Evolutionary conservation across 2,797 vertebrate species (phyloP).

Genomic region (Bradypodion pumilum): DNA sequence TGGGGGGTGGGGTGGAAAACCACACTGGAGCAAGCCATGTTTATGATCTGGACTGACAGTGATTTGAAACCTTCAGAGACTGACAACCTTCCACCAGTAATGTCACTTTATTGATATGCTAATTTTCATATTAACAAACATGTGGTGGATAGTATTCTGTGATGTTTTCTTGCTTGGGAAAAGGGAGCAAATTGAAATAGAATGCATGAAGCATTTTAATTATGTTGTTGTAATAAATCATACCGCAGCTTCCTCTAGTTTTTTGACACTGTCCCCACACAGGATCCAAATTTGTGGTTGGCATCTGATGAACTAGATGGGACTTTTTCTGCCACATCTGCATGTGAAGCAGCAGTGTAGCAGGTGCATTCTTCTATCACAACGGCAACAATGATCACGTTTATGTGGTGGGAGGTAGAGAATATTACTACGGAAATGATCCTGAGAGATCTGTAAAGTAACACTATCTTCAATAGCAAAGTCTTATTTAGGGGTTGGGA

Average conservation of each 20-base stretch:
- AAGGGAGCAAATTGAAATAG: background rate
- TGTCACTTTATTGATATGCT: slow-evolving; percentile 37
- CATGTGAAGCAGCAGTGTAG: background rate
- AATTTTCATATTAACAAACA: slow-evolving; percentile 58
- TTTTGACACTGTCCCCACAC: background rate
- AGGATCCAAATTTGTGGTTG: background rate
- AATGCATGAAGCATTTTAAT: slow-evolving; percentile 24
- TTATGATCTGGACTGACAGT: slow-evolving; percentile 14
- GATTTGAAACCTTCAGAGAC: slow-evolving; percentile 33
- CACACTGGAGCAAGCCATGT: background rate
- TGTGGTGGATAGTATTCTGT: slow-evolving; percentile 26
- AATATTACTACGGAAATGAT: background rate
- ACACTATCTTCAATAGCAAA: background rate
- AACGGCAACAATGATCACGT: too few relatives aligned
- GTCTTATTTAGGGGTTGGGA: background rate
- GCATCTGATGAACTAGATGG: background rate
- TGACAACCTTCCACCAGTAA: slow-evolving; percentile 33
- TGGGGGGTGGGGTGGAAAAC: background rate
- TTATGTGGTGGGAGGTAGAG: too few relatives aligned
- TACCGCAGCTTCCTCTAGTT: background rate
- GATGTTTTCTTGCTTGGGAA: slow-evolving; percentile 34
- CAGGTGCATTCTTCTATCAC: too few relatives aligned
- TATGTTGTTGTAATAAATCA: slow-evolving; percentile 47
- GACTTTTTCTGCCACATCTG: background rate
- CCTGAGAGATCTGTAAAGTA: background rate